Evolutionary conservation across 2,888 invertebrate genomes (phyloP).

Genomic region (Orthosia gothica): DNA sequence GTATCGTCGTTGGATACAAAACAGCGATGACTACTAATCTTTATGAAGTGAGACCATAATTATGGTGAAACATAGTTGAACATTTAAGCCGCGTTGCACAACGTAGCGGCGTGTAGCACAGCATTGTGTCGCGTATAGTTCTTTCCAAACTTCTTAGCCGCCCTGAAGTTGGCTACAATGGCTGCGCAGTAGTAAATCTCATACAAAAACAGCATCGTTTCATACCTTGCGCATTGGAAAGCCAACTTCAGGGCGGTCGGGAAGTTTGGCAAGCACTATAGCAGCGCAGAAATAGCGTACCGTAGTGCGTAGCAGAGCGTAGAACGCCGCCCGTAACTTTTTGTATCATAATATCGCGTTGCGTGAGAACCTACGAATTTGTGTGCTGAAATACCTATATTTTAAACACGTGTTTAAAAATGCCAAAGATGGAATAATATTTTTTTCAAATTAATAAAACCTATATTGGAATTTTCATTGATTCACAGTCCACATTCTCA

Average conservation of each 20-base stretch:
- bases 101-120: too few species aligned
- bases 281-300: not conserved
- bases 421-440: too few species aligned
- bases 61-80: not conserved
- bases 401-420: not conserved
- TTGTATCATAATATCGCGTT: too few species aligned
- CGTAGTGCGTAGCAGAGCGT: not conserved
- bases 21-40: not conserved
- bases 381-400: not conserved
- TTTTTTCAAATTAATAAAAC: not conserved
- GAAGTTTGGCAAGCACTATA: too few species aligned
- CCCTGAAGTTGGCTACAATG: too few species aligned
- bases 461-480: not conserved
- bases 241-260: too few species aligned
- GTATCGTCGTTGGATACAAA: not conserved
- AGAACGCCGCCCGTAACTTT: too few species aligned
- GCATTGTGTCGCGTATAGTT: not conserved
- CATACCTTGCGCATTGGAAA: too few species aligned
- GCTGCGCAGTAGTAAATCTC: too few species aligned
- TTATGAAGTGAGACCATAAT: not conserved
- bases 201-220: too few species aligned
- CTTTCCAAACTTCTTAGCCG: too few species aligned
- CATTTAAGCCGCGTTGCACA: not conserved
- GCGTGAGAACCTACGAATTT: too few species aligned
- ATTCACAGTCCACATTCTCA: constrained; percentile 48